phyloP scores from a whole-genome alignment of 2,888 invertebrate species.

The Helleia helle region DNA sequence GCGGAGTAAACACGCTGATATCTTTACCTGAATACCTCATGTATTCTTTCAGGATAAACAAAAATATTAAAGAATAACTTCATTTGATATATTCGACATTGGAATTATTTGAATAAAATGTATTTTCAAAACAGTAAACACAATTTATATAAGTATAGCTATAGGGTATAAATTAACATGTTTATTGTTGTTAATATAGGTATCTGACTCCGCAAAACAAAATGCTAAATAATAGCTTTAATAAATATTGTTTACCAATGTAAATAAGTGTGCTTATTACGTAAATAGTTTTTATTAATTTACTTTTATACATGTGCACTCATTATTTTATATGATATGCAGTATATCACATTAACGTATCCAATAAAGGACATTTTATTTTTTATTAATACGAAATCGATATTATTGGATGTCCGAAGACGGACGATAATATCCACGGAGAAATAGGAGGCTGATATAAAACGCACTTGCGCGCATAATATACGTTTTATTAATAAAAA shows the following conservation, averaged over 20 bases:
- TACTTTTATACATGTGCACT: too few relatives aligned
- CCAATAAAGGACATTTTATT: constrained; percentile 31
- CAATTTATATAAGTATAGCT: too few relatives aligned
- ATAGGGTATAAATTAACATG: too few relatives aligned
- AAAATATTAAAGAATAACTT: constrained; percentile 18
- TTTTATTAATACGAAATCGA: constrained; percentile 40
- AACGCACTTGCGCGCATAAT: constrained; percentile 73
- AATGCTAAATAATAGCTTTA: too few relatives aligned
- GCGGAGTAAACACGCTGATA: constrained; percentile 47
- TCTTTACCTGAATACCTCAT: constrained; percentile 32
- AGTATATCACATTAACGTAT: too few relatives aligned
- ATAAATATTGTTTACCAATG: too few relatives aligned
- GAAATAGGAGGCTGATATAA: constrained; percentile 56
- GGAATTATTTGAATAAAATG: background rate
- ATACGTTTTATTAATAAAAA: constrained; percentile 74
- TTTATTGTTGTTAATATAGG: too few relatives aligned
- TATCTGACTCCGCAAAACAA: too few relatives aligned
- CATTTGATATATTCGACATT: background rate
- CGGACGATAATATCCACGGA: constrained; percentile 62
- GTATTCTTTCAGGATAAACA: constrained; percentile 16
- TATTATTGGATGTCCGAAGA: constrained; percentile 65
- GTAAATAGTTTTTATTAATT: too few relatives aligned
- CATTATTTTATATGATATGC: too few relatives aligned
- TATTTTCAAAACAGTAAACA: too few relatives aligned
- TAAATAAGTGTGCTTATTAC: too few relatives aligned